Evolutionary conservation across 2,888 invertebrate species (phyloP).

Genomic region (Diarsia brunnea): DNA sequence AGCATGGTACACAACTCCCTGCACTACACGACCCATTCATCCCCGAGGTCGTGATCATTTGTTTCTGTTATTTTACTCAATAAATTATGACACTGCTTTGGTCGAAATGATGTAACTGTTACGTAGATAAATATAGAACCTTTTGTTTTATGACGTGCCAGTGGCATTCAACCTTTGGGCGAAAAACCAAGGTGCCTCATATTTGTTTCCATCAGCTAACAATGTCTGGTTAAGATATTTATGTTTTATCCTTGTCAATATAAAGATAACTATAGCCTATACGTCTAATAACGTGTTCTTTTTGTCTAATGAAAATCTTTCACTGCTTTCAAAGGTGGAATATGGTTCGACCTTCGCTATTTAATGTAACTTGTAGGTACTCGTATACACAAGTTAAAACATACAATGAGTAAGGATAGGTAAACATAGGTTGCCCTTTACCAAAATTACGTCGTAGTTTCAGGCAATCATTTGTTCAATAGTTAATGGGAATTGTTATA

Average conservation of each 20-base stretch:
- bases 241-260: neutral
- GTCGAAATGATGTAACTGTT: neutral
- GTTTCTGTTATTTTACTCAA: neutral
- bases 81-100: neutral
- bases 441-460: neutral
- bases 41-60: neutral
- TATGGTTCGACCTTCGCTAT: no score
- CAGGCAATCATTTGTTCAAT: neutral
- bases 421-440: neutral
- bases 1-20: no score
- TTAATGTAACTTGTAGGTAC: no score
- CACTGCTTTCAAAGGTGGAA: neutral
- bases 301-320: neutral
- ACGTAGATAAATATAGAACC: neutral
- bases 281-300: neutral
- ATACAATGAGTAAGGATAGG: no score
- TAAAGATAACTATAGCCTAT: neutral
- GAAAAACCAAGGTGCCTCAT: neutral
- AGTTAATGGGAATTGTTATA: neutral
- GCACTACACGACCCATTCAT: no score
- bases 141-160: neutral
- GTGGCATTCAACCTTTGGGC: neutral
- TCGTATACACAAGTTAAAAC: no score
- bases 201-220: neutral
- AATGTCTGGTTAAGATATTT: neutral